Evolutionary conservation across 2,888 invertebrate species (phyloP).

Genomic region (Smittia sp.): DNA sequence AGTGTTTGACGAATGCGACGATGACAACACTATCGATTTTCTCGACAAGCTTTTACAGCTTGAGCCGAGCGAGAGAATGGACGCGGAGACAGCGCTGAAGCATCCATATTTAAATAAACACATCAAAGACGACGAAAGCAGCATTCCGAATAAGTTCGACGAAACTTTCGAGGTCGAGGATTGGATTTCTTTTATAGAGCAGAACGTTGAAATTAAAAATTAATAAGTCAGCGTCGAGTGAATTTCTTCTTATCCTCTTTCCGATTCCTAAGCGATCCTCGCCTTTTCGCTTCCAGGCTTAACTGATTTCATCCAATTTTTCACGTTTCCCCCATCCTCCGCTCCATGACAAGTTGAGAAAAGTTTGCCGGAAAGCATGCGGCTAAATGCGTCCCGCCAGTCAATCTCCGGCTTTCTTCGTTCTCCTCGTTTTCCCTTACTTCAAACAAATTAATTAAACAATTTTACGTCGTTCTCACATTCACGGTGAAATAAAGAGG

Average conservation of each 20-base stretch:
- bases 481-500: not conserved
- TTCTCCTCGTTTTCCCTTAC: not conserved
- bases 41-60: slow-evolving; percentile 27
- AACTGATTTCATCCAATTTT: slow-evolving; percentile 1
- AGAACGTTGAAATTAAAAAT: slow-evolving; percentile 36
- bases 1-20: slow-evolving; percentile 35
- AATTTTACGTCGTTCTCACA: slow-evolving; percentile 22
- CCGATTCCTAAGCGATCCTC: not conserved
- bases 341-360: not conserved
- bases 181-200: slow-evolving; percentile 13
- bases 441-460: not conserved
- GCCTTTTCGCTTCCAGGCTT: not conserved
- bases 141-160: slow-evolving; percentile 4
- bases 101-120: slow-evolving; percentile 35
- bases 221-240: not conserved
- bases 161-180: slow-evolving; percentile 15
- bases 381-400: not conserved
- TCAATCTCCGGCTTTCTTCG: not conserved
- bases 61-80: slow-evolving; percentile 32
- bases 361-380: too few species aligned
- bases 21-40: slow-evolving; percentile 30
- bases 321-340: not conserved
- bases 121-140: not conserved
- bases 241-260: not conserved
- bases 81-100: slow-evolving; percentile 4